Evolutionary conservation across 2,888 invertebrate genomes (phyloP).

Genomic region (Campoletis raptor): DNA sequence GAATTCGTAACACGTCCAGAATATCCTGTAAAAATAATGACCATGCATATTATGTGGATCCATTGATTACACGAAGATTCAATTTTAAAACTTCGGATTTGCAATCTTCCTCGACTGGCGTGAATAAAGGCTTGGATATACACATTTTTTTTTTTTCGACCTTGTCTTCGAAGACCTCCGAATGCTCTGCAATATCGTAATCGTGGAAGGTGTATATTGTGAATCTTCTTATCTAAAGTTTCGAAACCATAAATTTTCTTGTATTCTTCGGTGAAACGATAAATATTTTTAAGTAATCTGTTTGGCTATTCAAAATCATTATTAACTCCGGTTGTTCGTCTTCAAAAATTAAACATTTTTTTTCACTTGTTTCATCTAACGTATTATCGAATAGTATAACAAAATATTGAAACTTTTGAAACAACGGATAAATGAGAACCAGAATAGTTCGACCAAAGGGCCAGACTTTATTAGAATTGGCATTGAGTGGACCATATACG

Average conservation of each 20-base stretch:
- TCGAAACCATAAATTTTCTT: neutral
- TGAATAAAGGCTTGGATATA: neutral
- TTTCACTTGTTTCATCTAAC: neutral
- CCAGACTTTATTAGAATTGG: neutral
- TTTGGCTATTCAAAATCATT: neutral
- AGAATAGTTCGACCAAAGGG: neutral
- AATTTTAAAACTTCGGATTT: neutral
- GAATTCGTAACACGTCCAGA: neutral
- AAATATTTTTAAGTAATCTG: neutral
- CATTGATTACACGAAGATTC: neutral
- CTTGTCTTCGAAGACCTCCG: neutral
- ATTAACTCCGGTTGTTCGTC: too few relatives aligned
- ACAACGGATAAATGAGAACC: neutral
- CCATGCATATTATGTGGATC: neutral
- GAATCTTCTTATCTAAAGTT: neutral
- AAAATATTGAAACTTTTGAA: neutral
- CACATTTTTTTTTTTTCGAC: neutral
- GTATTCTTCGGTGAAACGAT: neutral
- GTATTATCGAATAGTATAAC: neutral
- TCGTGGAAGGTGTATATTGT: too few relatives aligned
- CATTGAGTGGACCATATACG: neutral
- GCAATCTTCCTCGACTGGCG: neutral
- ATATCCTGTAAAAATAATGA: neutral
- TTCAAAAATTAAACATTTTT: too few relatives aligned
- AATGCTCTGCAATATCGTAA: neutral